These are phyloP conservation scores for Carterocephalus palaemon DNA, from an alignment of 2,888 invertebrate genomes.

Conservation along the genomic window DNA sequence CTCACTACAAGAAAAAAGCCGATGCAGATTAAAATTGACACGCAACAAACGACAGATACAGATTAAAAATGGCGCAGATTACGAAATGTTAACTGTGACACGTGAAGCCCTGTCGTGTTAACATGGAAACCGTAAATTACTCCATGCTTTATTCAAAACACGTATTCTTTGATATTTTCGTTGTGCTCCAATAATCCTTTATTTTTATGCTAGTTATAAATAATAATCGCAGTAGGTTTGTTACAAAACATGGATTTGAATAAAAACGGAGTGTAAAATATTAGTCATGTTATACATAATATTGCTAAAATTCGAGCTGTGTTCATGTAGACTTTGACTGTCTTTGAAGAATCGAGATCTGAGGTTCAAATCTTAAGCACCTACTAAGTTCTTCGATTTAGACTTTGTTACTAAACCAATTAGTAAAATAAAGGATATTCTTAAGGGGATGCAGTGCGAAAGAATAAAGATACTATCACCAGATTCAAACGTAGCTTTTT, in stretches of 20 bases:
- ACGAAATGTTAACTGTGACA: background rate
- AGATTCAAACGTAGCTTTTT: too few relatives aligned
- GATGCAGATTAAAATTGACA: conserved; percentile 8
- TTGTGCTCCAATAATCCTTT: background rate
- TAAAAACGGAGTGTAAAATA: background rate
- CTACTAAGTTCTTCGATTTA: too few relatives aligned
- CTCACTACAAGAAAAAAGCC: background rate
- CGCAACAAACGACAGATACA: background rate
- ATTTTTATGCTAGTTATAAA: conserved; percentile 1
- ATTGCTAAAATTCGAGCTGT: too few relatives aligned
- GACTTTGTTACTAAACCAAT: too few relatives aligned
- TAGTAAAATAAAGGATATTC: too few relatives aligned
- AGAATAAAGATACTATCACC: too few relatives aligned
- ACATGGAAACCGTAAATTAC: conserved; percentile 1
- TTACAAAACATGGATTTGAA: background rate
- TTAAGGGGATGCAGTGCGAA: too few relatives aligned
- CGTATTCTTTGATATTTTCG: conserved; percentile 7
- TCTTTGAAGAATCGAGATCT: too few relatives aligned
- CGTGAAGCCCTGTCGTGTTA: conserved; percentile 1
- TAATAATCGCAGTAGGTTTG: background rate
- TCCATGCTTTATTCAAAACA: background rate
- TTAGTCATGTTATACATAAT: too few relatives aligned
- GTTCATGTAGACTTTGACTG: too few relatives aligned
- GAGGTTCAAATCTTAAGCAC: too few relatives aligned
- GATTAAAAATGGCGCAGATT: conserved; percentile 6